Conservation (phyloP, 1,140 invertebrate genomes). For the Bombus pyrosoma region DNA sequence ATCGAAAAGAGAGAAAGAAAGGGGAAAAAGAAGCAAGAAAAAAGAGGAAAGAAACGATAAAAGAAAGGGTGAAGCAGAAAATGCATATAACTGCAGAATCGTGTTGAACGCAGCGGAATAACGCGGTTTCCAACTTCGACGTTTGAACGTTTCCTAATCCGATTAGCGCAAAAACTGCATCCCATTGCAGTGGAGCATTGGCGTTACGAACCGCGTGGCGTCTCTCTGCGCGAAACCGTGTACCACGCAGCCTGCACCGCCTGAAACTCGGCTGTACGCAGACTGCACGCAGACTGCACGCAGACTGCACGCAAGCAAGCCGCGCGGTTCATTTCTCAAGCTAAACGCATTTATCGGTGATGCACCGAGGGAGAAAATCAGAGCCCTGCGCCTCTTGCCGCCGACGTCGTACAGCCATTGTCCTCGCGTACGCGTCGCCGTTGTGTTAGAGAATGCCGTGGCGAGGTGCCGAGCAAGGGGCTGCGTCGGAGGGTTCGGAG, state of each 20-base stretch:
- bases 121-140: slow-evolving; percentile 72
- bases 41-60: background rate
- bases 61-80: slow-evolving; percentile 60
- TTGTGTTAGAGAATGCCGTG: slow-evolving; percentile 39
- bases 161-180: slow-evolving; percentile 74
- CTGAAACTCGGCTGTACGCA: slow-evolving; percentile 1
- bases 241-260: background rate
- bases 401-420: slow-evolving; percentile 24
- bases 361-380: slow-evolving; percentile 66
- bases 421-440: slow-evolving; percentile 41
- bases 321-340: slow-evolving; percentile 71
- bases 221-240: background rate
- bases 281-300: background rate
- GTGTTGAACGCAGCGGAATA: slow-evolving; percentile 80
- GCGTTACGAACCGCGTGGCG: background rate
- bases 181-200: slow-evolving; percentile 45
- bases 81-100: slow-evolving; percentile 72
- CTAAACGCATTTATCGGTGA: slow-evolving; percentile 77
- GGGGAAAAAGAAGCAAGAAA: fast-evolving
- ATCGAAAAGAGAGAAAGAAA: background rate
- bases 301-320: slow-evolving; percentile 46
- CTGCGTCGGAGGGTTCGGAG: slow-evolving; percentile 49
- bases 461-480: slow-evolving; percentile 58
- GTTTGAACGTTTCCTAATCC: slow-evolving; percentile 74
- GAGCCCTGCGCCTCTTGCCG: slow-evolving; percentile 15